Evolutionary conservation across 2,888 invertebrate species (phyloP).

Genomic region (Meteorus cinctellus): DNA sequence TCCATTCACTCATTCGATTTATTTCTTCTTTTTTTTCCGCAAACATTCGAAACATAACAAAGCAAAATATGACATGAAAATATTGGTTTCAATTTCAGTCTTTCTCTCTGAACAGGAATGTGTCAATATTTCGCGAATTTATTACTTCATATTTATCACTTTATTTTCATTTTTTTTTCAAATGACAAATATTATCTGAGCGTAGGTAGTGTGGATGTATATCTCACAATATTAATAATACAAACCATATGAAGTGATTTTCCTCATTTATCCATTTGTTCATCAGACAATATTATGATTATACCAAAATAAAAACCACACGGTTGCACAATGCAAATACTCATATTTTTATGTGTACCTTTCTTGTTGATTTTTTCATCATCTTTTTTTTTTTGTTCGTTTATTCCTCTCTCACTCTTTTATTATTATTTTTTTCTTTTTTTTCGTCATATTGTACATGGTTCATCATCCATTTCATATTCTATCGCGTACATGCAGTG

Average conservation of each 20-base stretch:
- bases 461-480: constrained; percentile 8
- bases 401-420: neutral
- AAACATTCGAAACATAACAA: too few relatives aligned
- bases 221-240: neutral
- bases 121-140: too few relatives aligned
- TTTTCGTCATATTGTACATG: neutral
- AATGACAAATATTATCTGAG: neutral
- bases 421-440: neutral
- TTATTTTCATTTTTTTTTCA: neutral
- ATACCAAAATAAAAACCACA: neutral
- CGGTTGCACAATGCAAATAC: neutral
- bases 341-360: neutral
- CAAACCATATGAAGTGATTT: neutral
- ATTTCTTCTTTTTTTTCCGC: too few relatives aligned
- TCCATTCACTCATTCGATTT: constrained; percentile 66
- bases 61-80: too few relatives aligned
- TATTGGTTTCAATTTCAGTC: too few relatives aligned
- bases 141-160: neutral
- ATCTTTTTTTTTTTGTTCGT: neutral
- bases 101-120: too few relatives aligned
- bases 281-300: neutral
- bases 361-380: neutral
- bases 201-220: neutral
- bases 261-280: neutral
- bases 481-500: neutral